These are phyloP conservation scores for Mellilla xanthometata DNA, from an alignment of 2,888 invertebrate species.

Conservation along the genomic window DNA sequence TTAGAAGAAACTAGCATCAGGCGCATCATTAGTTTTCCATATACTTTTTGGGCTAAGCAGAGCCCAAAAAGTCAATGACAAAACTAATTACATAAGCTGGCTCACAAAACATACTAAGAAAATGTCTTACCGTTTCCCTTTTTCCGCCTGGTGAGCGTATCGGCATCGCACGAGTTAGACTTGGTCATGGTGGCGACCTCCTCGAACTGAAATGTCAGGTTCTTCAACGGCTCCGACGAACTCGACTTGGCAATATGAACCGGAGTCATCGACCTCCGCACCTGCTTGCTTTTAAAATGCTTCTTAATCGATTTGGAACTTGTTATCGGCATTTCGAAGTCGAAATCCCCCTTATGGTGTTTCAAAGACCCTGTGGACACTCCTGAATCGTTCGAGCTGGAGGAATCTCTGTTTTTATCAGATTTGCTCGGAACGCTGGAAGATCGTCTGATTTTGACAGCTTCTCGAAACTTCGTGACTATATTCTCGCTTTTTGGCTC, in stretches of 20 bases:
- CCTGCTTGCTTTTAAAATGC: conserved; percentile 68
- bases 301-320: conserved; percentile 74
- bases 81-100: no score
- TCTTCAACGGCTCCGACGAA: conserved; percentile 84
- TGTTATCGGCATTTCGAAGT: conserved; percentile 82
- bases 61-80: no score
- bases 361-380: conserved; percentile 86
- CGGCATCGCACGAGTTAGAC: conserved; percentile 84
- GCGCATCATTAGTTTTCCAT: no score
- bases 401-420: conserved; percentile 86
- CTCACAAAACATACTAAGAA: no score
- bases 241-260: conserved; percentile 84
- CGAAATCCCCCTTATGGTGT: conserved; percentile 84
- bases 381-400: conserved; percentile 88
- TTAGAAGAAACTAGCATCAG: no score
- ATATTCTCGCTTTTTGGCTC: conserved; percentile 70
- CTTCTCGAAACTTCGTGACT: conserved; percentile 73
- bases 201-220: conserved; percentile 85
- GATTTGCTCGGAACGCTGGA: conserved; percentile 87
- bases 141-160: conserved; percentile 82
- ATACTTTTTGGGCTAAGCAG: no score
- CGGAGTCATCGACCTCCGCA: conserved; percentile 66
- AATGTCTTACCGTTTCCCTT: conserved; percentile 60
- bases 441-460: conserved; percentile 85
- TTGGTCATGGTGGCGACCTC: conserved; percentile 83